Conservation (phyloP, 2,797 vertebrate genomes). For the Euthynnus affinis region DNA sequence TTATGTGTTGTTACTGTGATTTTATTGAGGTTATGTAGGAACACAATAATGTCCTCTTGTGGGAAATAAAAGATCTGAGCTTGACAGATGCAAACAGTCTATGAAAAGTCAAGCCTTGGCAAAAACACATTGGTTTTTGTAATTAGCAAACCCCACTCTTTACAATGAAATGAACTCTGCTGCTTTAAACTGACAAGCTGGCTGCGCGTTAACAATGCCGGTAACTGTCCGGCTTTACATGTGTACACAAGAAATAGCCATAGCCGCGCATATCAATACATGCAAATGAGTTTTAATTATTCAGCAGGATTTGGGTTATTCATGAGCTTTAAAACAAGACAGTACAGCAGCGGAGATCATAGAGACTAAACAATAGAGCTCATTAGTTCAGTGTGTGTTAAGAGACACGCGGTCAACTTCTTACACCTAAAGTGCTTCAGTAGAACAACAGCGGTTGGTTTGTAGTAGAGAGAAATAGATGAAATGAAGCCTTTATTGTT, state of each 20-base stretch:
- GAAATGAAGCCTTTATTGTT: too few species aligned
- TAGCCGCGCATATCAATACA: slow-evolving; percentile 1
- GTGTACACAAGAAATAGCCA: not conserved
- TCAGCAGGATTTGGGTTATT: slow-evolving; percentile 15
- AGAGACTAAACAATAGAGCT: not conserved
- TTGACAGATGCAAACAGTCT: too few species aligned
- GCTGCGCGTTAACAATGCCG: not conserved
- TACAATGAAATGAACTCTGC: not conserved
- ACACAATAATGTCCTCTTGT: too few species aligned
- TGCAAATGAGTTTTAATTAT: slow-evolving; percentile 38
- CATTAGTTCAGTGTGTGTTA: not conserved
- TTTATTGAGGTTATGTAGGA: too few species aligned
- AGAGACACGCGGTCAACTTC: not conserved
- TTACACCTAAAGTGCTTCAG: not conserved
- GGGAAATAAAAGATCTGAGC: too few species aligned
- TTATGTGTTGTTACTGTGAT: too few species aligned
- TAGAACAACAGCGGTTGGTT: not conserved
- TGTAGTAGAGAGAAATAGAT: not conserved
- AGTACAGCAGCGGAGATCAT: not conserved
- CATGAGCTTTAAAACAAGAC: slow-evolving; percentile 24
- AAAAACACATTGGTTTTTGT: not conserved
- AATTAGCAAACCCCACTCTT: not conserved
- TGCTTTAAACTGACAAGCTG: not conserved
- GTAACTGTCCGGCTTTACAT: not conserved
- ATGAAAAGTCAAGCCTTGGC: too few species aligned